Conservation (phyloP, 2,797 vertebrate species). For the Chloroceryle amazona region DNA sequence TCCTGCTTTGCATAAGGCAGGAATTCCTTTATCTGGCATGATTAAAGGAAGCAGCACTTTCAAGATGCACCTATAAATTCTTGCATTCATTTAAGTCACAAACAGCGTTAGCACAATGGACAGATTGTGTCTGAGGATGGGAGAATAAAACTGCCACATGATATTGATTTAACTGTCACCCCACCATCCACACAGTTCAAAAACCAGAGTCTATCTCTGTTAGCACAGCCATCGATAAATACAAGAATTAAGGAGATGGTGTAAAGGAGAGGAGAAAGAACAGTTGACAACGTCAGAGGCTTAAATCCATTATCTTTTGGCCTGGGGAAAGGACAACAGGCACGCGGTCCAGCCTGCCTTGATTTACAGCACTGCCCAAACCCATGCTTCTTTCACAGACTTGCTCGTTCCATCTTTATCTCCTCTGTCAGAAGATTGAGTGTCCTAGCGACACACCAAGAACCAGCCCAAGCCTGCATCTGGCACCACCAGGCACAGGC, state of each 20-base stretch:
- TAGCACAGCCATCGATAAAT: slow-evolving; percentile 23
- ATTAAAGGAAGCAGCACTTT: slow-evolving; percentile 13
- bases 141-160: slow-evolving; percentile 18
- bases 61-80: slow-evolving; percentile 34
- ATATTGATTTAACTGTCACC: not conserved
- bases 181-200: not conserved
- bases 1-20: slow-evolving; percentile 5
- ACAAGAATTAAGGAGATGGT: not conserved
- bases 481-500: not conserved
- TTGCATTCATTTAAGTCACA: not conserved
- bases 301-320: not conserved
- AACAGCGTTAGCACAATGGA: not conserved
- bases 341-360: not conserved
- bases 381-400: not conserved
- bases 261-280: slow-evolving; percentile 26
- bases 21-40: slow-evolving; percentile 20
- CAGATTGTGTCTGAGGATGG: not conserved
- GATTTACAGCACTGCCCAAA: not conserved
- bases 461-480: fast-evolving
- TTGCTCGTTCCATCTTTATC: fast-evolving
- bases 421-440: not conserved
- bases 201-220: not conserved
- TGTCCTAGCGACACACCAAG: fast-evolving
- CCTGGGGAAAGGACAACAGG: not conserved
- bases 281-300: not conserved